Evolutionary conservation across 1,140 invertebrate species (phyloP).

Genomic region (Amyelois transitella): DNA sequence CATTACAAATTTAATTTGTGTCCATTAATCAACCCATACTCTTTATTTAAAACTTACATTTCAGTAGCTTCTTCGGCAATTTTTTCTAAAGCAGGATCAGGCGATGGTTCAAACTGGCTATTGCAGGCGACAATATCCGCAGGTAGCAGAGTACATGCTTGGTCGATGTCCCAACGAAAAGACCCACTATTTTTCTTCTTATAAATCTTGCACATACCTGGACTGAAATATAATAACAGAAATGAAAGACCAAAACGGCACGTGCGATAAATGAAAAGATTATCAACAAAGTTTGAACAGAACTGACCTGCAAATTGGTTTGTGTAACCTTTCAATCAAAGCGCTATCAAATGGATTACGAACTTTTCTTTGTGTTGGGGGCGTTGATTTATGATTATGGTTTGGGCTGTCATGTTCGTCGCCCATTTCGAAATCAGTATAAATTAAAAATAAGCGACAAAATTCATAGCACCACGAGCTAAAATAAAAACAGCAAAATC

Average conservation of each 20-base stretch:
- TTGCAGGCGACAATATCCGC: slow-evolving; percentile 67
- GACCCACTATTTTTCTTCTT: slow-evolving; percentile 53
- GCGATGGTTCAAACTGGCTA: slow-evolving; percentile 70
- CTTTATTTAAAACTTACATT: slow-evolving; percentile 54
- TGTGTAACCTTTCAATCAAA: slow-evolving; percentile 62
- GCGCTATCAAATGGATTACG: slow-evolving; percentile 71
- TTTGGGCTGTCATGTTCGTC: slow-evolving; percentile 46
- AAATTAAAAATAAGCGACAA: neutral
- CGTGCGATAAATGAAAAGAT: neutral
- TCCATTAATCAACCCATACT: too few relatives aligned
- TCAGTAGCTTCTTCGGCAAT: slow-evolving; percentile 68
- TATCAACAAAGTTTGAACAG: neutral
- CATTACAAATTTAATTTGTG: too few relatives aligned
- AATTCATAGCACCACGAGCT: neutral
- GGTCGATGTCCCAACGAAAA: slow-evolving; percentile 70
- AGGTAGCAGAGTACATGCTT: slow-evolving; percentile 59
- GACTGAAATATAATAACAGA: slow-evolving; percentile 37
- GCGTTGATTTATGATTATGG: slow-evolving; percentile 51
- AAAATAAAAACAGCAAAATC: neutral
- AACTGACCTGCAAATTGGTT: slow-evolving; percentile 69
- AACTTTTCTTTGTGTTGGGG: slow-evolving; percentile 53
- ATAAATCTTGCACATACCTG: slow-evolving; percentile 72
- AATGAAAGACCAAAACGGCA: neutral
- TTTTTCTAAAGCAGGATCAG: slow-evolving; percentile 64
- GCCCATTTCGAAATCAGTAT: slow-evolving; percentile 61